Evolutionary conservation across 2,888 invertebrate species (phyloP).

Genomic region (Agrenia bidenticulata): DNA sequence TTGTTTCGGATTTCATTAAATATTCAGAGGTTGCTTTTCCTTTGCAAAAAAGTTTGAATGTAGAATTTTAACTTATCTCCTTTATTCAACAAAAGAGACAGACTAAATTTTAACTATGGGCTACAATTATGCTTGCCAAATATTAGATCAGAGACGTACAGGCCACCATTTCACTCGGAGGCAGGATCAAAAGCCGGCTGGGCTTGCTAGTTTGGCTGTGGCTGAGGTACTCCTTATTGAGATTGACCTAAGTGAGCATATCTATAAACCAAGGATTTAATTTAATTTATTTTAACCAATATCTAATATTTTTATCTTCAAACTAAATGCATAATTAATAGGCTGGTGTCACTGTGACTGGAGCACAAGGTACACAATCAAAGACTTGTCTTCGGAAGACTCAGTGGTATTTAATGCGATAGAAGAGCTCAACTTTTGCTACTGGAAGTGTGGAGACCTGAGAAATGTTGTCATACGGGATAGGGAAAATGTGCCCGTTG

Average conservation of each 20-base stretch:
- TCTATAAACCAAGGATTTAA: too few species aligned
- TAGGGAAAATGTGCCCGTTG: slow-evolving; percentile 35
- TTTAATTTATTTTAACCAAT: too few species aligned
- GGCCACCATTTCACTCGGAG: not conserved
- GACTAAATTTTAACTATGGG: not conserved
- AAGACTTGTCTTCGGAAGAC: slow-evolving; percentile 24
- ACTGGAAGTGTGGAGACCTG: slow-evolving; percentile 27
- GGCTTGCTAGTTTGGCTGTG: not conserved
- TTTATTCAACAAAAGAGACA: too few species aligned
- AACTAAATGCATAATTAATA: too few species aligned
- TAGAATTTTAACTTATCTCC: too few species aligned
- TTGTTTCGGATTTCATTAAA: too few species aligned
- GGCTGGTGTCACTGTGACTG: slow-evolving; percentile 33
- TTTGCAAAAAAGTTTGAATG: too few species aligned
- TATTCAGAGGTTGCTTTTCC: too few species aligned
- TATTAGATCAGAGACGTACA: not conserved
- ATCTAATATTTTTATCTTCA: too few species aligned
- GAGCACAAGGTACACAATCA: slow-evolving; percentile 32
- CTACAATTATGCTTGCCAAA: not conserved
- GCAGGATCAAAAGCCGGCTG: not conserved
- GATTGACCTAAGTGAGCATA: not conserved
- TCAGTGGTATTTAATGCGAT: slow-evolving; percentile 39
- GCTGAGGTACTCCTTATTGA: not conserved
- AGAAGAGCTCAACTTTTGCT: slow-evolving; percentile 32
- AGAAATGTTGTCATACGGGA: slow-evolving; percentile 46